Percentiles rank a stretch among this genome's conserved stretches.
Conservation (phyloP, 37 sponge, comb jelly and placozoan species). For the Haliclona indistincta region DNA sequence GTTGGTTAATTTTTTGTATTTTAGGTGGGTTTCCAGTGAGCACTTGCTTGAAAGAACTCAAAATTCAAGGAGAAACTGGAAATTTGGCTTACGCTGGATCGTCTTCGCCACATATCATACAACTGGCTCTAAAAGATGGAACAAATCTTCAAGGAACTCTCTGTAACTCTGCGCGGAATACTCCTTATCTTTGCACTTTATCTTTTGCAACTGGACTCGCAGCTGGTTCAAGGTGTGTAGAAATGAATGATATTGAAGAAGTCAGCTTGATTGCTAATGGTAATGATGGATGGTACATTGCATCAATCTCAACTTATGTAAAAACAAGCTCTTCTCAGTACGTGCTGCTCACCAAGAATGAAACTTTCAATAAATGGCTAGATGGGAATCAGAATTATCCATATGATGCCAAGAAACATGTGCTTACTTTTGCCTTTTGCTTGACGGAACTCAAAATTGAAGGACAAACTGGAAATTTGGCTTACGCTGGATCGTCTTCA, state of each 20-base stretch:
- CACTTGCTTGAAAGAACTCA: neutral
- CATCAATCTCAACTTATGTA: conserved; percentile 1
- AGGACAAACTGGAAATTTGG: neutral
- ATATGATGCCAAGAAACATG: too few species aligned
- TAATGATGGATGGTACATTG: conserved; percentile 9
- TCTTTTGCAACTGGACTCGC: neutral
- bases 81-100: neutral
- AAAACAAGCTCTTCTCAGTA: neutral
- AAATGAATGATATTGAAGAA: neutral
- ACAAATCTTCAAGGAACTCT: neutral
- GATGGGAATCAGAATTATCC: neutral
- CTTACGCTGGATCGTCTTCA: neutral
- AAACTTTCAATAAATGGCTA: conserved; percentile 23
- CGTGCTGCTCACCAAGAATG: neutral
- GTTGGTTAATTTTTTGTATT: too few species aligned
- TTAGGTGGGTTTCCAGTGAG: too few species aligned
- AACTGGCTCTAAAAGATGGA: neutral
- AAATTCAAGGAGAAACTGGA: neutral
- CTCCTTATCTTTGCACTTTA: neutral
- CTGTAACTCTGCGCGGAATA: neutral
- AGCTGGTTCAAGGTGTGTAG: neutral
- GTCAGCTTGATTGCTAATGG: conserved; percentile 5
- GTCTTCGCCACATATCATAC: neutral
- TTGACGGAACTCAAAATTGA: neutral
- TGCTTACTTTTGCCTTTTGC: too few species aligned